phyloP scores from a whole-genome alignment of 2,888 invertebrate species.

The Alsophila aescularia region DNA sequence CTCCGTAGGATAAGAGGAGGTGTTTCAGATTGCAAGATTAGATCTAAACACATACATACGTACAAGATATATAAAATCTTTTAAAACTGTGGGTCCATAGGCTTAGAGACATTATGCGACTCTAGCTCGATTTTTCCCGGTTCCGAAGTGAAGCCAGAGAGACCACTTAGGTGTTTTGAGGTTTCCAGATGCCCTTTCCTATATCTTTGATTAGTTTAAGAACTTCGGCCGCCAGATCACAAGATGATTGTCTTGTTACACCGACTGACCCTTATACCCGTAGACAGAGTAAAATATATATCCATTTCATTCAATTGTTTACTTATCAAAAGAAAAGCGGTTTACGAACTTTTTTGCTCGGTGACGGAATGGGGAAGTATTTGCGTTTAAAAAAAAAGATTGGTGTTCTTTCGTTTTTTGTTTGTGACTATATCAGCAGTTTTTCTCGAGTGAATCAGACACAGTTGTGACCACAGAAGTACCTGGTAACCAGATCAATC shows the following conservation, averaged over 20 bases:
- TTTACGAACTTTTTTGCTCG: neutral
- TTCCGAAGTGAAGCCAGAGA: slow-evolving; percentile 5
- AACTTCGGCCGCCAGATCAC: slow-evolving; percentile 21
- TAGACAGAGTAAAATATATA: no score
- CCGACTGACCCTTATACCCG: no score
- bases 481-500: no score
- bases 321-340: slow-evolving; percentile 2
- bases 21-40: no score
- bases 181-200: slow-evolving; percentile 8
- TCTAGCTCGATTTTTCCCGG: slow-evolving; percentile 27
- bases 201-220: slow-evolving; percentile 27
- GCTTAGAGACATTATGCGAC: slow-evolving; percentile 30
- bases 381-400: no score
- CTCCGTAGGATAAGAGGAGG: no score
- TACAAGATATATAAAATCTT: neutral
- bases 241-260: slow-evolving; percentile 20
- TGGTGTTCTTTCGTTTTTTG: no score
- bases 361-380: no score
- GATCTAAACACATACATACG: no score
- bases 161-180: slow-evolving; percentile 13
- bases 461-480: no score
- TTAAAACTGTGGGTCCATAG: slow-evolving; percentile 18
- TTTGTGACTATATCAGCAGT: no score
- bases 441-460: no score
- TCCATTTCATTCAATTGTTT: slow-evolving; percentile 5